Evolutionary conservation across 1,140 invertebrate species (phyloP).

Genomic region (Leguminivora glycinivorella): DNA sequence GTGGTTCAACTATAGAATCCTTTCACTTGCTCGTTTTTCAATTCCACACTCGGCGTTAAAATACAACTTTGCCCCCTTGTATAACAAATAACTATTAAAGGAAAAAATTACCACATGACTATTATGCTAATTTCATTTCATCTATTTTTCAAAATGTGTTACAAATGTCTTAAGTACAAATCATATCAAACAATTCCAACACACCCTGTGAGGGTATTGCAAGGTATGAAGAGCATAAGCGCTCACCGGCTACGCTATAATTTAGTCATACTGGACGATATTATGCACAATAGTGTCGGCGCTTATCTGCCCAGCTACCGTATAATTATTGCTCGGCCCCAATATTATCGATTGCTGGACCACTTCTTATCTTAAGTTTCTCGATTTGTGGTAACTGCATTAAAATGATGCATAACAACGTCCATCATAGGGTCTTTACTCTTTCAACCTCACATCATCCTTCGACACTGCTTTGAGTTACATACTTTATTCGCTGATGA

Average conservation of each 20-base stretch:
- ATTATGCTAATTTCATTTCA: too few relatives aligned
- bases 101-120: too few relatives aligned
- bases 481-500: neutral
- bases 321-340: constrained; percentile 63
- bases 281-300: constrained; percentile 66
- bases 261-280: constrained; percentile 66
- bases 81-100: too few relatives aligned
- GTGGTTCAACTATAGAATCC: too few relatives aligned
- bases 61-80: too few relatives aligned
- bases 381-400: constrained; percentile 61
- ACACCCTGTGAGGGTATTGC: too few relatives aligned
- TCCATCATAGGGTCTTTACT: constrained; percentile 35
- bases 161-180: neutral
- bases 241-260: constrained; percentile 50
- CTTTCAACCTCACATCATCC: neutral
- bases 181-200: too few relatives aligned
- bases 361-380: constrained; percentile 56
- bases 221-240: constrained; percentile 29
- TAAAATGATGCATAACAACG: constrained; percentile 63
- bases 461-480: neutral
- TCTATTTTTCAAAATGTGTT: too few relatives aligned
- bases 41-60: too few relatives aligned
- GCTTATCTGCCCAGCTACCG: constrained; percentile 59
- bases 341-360: constrained; percentile 54
- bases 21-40: too few relatives aligned